Percentiles rank a stretch among this genome's conserved stretches.
These are phyloP conservation scores for Garra rufa DNA, from an alignment of 2,113 vertebrate genomes.

Conservation along the genomic window DNA sequence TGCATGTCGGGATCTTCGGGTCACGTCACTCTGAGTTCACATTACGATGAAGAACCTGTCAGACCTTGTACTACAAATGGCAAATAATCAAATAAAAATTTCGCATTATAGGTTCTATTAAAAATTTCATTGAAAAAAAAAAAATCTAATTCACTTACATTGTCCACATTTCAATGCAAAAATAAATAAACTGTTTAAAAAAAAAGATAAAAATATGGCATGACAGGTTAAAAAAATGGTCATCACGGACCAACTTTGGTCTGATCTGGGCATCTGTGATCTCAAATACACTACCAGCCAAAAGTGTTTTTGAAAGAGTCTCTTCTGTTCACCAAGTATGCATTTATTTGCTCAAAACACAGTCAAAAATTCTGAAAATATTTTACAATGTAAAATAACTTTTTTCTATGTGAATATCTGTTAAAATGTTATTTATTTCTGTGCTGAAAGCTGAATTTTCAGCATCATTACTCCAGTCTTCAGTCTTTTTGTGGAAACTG, in stretches of 20 bases:
- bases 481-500: not conserved
- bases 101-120: not conserved
- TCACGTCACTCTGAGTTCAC: not conserved
- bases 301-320: not conserved
- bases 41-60: not conserved
- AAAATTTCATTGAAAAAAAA: too few species aligned
- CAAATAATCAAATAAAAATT: not conserved
- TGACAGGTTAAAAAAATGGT: not conserved
- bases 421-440: not conserved
- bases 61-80: not conserved
- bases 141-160: not conserved
- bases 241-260: not conserved
- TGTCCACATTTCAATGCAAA: not conserved
- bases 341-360: not conserved
- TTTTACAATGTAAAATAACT: not conserved
- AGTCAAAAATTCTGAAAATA: not conserved
- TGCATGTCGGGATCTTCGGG: constrained; percentile 11
- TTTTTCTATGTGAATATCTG: not conserved
- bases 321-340: not conserved
- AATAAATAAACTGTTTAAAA: not conserved
- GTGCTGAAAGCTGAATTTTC: not conserved
- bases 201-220: not conserved
- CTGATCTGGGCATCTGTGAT: not conserved
- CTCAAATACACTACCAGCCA: not conserved
- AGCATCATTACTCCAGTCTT: constrained; percentile 11